Conservation (phyloP, 2,113 vertebrate species). For the Grammomys dolichurus region DNA sequence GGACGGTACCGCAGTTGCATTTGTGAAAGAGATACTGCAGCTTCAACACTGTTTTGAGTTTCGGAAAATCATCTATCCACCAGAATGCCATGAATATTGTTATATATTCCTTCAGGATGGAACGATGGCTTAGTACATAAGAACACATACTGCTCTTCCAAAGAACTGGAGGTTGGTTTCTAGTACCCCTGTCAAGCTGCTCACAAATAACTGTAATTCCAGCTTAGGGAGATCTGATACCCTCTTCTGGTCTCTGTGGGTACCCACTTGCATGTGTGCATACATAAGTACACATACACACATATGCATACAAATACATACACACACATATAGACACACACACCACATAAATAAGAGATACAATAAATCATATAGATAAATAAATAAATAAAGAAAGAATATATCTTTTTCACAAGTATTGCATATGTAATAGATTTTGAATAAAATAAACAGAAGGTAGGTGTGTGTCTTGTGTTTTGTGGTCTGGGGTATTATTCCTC, state of each 20-base stretch:
- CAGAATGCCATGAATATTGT: not conserved
- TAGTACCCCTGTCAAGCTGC: no score
- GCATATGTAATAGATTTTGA: constrained; percentile 33
- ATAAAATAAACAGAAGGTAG: constrained; percentile 58
- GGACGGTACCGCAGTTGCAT: not conserved
- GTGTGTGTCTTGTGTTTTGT: constrained; percentile 29
- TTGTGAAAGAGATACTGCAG: not conserved
- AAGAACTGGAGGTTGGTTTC: not conserved
- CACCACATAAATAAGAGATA: not conserved
- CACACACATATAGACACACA: not conserved
- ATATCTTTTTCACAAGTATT: not conserved
- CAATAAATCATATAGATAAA: not conserved
- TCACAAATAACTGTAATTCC: no score
- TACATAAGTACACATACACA: no score
- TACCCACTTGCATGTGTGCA: not conserved
- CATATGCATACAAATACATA: not conserved
- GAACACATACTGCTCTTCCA: not conserved
- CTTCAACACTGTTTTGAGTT: constrained; percentile 4
- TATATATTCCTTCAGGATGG: not conserved
- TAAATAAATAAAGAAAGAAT: not conserved
- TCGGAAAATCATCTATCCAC: constrained; percentile 3
- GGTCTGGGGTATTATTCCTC: not conserved
- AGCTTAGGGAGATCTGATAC: not conserved
- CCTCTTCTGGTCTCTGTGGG: not conserved
- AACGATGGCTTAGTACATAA: not conserved